Percentiles rank a stretch among this genome's conserved stretches.
These are phyloP conservation scores for Buphagus erythrorhynchus DNA, from an alignment of 2,797 vertebrate species.

Conservation along the genomic window DNA sequence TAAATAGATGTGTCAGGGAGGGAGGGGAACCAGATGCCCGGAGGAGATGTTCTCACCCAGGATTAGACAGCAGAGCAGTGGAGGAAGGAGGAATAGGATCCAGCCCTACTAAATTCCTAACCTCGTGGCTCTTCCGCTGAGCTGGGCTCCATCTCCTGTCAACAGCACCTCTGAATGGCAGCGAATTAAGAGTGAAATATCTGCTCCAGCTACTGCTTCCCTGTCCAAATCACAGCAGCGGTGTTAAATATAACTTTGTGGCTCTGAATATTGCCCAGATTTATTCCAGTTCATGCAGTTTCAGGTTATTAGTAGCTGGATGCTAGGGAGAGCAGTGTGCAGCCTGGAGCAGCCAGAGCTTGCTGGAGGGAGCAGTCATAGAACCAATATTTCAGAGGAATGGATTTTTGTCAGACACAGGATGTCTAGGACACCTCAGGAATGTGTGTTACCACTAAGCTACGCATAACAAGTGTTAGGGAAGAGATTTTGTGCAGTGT, in stretches of 20 bases:
- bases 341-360: neutral
- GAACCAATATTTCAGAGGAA: neutral
- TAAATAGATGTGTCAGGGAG: neutral
- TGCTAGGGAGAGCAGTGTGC: neutral
- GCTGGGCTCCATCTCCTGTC: neutral
- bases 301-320: neutral
- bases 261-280: neutral
- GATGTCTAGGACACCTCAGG: slow-evolving; percentile 1
- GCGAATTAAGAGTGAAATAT: neutral
- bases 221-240: neutral
- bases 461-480: neutral
- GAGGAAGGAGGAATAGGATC: slow-evolving; percentile 42
- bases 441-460: neutral
- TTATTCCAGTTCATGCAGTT: neutral
- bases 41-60: neutral
- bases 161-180: slow-evolving; percentile 33
- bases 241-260: neutral
- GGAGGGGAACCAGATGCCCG: neutral
- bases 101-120: neutral
- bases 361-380: neutral
- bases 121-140: neutral
- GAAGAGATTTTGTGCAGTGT: neutral
- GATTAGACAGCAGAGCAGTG: neutral
- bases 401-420: slow-evolving; percentile 1
- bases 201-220: neutral